Conservation (phyloP, 2,113 vertebrate genomes). For the Opisthocomus hoazin region DNA sequence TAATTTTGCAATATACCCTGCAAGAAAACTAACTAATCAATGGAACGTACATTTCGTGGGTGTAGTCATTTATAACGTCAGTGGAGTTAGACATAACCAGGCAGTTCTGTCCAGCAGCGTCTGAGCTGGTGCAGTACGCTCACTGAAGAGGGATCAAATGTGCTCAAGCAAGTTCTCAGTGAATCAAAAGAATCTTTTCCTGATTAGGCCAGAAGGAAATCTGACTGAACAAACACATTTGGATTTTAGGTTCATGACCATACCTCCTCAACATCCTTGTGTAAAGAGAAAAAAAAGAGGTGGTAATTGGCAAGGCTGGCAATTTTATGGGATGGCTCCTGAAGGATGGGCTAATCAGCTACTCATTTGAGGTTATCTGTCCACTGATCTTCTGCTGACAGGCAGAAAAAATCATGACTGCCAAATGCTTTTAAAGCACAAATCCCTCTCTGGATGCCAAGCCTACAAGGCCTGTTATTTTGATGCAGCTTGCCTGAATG, state of each 20-base stretch:
- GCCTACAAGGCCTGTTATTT: conserved; percentile 41
- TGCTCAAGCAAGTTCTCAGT: neutral
- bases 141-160: neutral
- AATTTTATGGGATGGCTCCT: neutral
- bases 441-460: conserved; percentile 7
- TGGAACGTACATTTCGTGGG: neutral
- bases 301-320: neutral
- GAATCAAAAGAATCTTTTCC: neutral
- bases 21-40: neutral
- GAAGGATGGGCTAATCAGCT: neutral
- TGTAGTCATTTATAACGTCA: neutral
- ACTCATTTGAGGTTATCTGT: conserved; percentile 7
- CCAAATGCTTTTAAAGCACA: conserved; percentile 2
- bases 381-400: conserved; percentile 31
- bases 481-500: conserved; percentile 24
- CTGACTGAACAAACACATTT: neutral
- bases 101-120: neutral
- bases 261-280: neutral
- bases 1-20: neutral
- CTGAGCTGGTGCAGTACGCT: neutral
- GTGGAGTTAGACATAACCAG: neutral
- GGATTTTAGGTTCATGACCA: neutral
- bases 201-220: neutral
- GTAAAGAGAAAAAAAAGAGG: neutral
- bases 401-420: neutral